Percentiles rank a stretch among this genome's conserved stretches.
Conservation (phyloP, 1,140 invertebrate genomes). For the Lineus longissimus region DNA sequence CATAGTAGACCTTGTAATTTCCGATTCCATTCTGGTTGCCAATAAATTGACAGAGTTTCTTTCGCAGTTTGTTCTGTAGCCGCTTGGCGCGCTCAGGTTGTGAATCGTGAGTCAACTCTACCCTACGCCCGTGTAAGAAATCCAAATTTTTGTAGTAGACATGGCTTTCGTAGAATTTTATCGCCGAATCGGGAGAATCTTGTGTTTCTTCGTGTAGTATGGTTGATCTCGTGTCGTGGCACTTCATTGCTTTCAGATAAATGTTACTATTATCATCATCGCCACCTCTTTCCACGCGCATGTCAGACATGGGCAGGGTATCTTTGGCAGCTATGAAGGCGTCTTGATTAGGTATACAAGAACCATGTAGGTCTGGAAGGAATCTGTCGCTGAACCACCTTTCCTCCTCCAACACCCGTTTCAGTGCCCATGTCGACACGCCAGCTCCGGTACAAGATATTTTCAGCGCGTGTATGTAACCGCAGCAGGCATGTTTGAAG, state of each 20-base stretch:
- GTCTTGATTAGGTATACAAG: background rate
- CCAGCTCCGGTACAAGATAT: background rate
- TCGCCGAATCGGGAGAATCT: background rate
- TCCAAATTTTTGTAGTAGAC: background rate
- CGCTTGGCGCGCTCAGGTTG: background rate
- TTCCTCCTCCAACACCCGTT: background rate
- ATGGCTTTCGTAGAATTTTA: conserved; percentile 1
- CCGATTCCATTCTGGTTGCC: background rate
- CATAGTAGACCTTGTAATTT: background rate
- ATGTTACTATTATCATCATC: background rate
- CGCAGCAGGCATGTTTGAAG: background rate
- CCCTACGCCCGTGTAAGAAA: background rate
- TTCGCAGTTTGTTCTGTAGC: background rate
- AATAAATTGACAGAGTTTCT: background rate
- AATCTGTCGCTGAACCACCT: background rate
- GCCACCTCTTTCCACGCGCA: background rate
- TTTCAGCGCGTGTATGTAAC: background rate
- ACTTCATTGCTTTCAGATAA: background rate
- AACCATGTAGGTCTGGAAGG: background rate
- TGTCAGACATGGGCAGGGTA: background rate
- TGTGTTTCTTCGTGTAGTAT: background rate
- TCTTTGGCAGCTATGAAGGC: background rate
- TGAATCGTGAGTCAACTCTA: background rate
- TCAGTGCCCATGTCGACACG: background rate
- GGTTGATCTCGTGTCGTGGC: background rate